These are phyloP conservation scores for Lonchura striata DNA, from an alignment of 2,113 vertebrate species.

Conservation along the genomic window DNA sequence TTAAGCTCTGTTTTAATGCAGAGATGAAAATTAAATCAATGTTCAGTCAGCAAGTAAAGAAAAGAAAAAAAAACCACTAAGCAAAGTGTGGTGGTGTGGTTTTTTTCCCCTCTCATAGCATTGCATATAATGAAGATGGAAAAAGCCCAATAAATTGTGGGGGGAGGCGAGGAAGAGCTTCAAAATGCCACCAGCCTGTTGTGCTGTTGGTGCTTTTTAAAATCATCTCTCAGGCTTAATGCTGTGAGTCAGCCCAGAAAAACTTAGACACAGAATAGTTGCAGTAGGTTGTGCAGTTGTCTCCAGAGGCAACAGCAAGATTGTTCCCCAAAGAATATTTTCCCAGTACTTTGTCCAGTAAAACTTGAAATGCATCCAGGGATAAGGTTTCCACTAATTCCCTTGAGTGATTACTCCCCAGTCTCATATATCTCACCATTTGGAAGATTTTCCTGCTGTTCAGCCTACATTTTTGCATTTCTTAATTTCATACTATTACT, in stretches of 20 bases:
- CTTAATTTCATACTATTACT: conserved; percentile 32
- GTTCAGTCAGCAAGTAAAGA: not conserved
- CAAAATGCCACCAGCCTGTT: not conserved
- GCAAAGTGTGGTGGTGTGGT: not conserved
- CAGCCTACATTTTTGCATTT: conserved; percentile 9
- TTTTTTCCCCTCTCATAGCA: not conserved
- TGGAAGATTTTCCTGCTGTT: conserved; percentile 40
- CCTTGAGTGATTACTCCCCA: conserved; percentile 30
- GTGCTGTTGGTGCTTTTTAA: not conserved
- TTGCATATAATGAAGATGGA: not conserved
- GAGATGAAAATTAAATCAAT: not conserved
- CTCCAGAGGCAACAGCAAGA: not conserved
- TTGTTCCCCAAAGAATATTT: conserved; percentile 6
- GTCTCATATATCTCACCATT: not conserved
- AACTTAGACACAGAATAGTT: not conserved
- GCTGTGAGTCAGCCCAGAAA: not conserved
- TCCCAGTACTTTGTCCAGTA: not conserved
- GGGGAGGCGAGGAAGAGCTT: not conserved
- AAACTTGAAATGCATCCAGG: conserved; percentile 30
- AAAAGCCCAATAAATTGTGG: rapidly evolving
- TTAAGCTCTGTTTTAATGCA: conserved; percentile 9
- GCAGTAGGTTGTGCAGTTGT: not conserved
- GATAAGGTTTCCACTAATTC: conserved; percentile 28
- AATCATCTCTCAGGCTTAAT: not conserved
- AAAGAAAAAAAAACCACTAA: not conserved